These are phyloP conservation scores for Onychomys arenicola DNA, from an alignment of 2,797 vertebrate species.

Conservation along the genomic window DNA sequence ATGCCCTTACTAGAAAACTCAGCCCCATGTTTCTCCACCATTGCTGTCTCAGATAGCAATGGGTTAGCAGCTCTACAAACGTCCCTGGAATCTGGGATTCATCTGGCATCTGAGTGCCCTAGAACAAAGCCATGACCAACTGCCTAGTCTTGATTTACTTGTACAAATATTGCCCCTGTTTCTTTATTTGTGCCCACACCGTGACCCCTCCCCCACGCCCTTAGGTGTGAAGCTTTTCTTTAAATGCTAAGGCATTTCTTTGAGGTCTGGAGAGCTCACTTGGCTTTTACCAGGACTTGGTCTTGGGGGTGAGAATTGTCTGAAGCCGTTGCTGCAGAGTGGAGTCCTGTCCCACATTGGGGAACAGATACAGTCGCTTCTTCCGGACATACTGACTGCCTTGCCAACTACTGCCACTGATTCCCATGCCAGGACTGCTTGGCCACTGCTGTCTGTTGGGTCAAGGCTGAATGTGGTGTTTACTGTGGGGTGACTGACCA, in stretches of 20 bases:
- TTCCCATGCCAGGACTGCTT: neutral
- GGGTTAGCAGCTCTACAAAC: neutral
- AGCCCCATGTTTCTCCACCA: neutral
- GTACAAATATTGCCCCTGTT: neutral
- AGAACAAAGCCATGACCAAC: neutral
- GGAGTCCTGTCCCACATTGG: neutral
- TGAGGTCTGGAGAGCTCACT: neutral
- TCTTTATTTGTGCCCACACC: neutral
- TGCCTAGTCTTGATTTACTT: neutral
- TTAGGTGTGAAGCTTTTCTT: neutral
- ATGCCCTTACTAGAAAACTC: neutral
- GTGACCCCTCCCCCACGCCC: neutral
- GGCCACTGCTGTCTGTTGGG: neutral
- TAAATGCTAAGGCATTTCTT: conserved; percentile 44
- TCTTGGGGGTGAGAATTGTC: neutral
- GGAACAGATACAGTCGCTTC: neutral
- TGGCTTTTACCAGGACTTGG: neutral
- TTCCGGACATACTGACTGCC: neutral
- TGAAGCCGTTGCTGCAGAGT: neutral
- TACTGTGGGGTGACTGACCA: neutral
- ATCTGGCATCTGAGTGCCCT: neutral
- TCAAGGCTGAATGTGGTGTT: neutral
- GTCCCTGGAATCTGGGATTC: neutral
- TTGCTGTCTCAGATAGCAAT: neutral
- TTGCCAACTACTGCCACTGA: neutral